Percentiles rank a stretch among this genome's conserved stretches.
Evolutionary conservation across 2,113 vertebrate species (phyloP).

Genomic region (Scophthalmus maximus): DNA sequence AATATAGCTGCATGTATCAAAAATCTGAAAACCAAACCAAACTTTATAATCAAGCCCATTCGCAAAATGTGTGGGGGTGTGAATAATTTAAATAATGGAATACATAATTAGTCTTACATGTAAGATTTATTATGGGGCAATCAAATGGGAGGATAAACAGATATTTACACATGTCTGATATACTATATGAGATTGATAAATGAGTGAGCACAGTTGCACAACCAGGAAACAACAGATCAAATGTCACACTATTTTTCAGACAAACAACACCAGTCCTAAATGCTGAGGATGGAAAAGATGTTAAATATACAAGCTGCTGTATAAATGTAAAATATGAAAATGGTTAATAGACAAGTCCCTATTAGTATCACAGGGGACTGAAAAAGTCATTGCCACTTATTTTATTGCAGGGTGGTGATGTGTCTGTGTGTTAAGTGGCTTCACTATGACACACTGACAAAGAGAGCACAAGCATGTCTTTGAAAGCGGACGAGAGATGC

Average conservation of each 20-base stretch:
- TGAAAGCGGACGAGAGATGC: no score
- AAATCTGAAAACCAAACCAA: conserved; percentile 2
- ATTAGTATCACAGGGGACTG: no score
- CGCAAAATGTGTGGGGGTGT: conserved; percentile 9
- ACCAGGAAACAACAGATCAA: conserved; percentile 22
- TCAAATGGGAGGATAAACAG: neutral
- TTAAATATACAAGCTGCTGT: no score
- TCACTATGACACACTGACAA: no score
- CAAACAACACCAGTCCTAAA: no score
- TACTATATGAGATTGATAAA: conserved; percentile 4
- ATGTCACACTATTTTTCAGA: no score
- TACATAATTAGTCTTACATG: neutral
- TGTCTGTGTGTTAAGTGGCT: conserved; percentile 4
- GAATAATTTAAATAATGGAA: neutral
- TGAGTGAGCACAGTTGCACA: neutral
- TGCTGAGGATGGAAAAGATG: no score
- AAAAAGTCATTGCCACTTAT: no score
- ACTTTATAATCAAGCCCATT: neutral
- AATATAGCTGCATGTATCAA: neutral
- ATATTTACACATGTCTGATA: neutral
- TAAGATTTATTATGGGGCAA: neutral
- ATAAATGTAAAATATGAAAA: conserved; percentile 23
- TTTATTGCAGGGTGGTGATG: conserved; percentile 25
- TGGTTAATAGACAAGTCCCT: no score
- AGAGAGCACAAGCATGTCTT: no score